Conservation (phyloP, 2,888 invertebrate genomes). For the Leucophenga maculata region DNA sequence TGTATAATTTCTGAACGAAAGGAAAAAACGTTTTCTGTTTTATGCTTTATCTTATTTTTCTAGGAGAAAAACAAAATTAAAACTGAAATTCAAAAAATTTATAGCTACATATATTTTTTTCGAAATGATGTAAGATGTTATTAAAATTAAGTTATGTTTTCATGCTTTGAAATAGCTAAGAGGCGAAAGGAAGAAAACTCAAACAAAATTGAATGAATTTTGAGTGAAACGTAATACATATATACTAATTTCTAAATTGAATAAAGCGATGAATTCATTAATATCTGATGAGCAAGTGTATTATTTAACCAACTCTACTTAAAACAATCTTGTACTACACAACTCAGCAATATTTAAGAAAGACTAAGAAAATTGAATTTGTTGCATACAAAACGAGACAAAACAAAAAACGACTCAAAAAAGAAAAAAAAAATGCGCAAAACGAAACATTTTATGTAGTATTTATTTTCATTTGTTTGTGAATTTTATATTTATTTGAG, state of each 20-base stretch:
- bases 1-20: conserved; percentile 26
- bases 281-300: conserved; percentile 5
- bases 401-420: conserved; percentile 23
- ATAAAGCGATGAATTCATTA: conserved; percentile 14
- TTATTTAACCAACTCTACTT: conserved; percentile 1
- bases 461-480: conserved; percentile 1
- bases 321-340: background rate
- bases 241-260: background rate
- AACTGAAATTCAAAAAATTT: conserved; percentile 24
- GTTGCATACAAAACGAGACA: conserved; percentile 40
- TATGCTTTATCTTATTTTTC: conserved; percentile 36
- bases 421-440: conserved; percentile 24
- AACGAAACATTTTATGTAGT: conserved; percentile 20
- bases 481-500: background rate
- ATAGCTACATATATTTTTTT: conserved; percentile 9
- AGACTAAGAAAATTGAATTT: conserved; percentile 16
- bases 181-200: background rate
- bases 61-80: background rate
- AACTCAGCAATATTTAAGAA: background rate
- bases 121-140: background rate
- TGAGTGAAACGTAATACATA: background rate
- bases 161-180: too few relatives aligned
- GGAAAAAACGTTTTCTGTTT: too few relatives aligned
- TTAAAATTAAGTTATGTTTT: background rate
- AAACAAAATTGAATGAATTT: conserved; percentile 5